Evolutionary conservation across 30 jellyfish, hydroid and myxozoan species (phyloP).

Genomic region (Sanderia malayensis): DNA sequence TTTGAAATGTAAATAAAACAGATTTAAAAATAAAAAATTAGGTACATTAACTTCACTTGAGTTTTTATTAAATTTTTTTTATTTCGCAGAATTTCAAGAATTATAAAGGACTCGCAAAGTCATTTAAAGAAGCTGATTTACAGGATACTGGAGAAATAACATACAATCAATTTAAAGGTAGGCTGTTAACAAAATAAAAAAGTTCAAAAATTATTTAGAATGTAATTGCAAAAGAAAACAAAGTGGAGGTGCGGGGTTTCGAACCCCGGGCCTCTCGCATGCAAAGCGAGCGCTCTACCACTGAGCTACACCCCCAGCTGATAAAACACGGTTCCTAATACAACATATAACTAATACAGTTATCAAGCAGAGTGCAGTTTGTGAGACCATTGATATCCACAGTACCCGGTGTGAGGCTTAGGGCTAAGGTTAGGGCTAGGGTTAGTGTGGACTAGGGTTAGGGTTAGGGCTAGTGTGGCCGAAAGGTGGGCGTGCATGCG

Average conservation of each 20-base stretch:
- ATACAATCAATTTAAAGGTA: neutral
- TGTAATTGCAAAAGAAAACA: neutral
- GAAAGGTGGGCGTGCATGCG: too few species aligned
- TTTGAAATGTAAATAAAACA: too few species aligned
- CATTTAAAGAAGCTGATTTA: neutral
- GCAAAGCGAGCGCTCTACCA: slow-evolving; percentile 83
- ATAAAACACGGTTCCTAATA: neutral
- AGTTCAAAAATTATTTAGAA: neutral
- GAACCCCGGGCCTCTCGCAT: slow-evolving; percentile 85
- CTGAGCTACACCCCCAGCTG: slow-evolving; percentile 68
- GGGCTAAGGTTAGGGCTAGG: too few species aligned
- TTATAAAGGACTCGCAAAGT: neutral
- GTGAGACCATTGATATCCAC: too few species aligned
- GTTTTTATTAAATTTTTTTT: too few species aligned
- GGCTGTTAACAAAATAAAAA: neutral
- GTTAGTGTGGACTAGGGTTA: too few species aligned
- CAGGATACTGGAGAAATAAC: neutral
- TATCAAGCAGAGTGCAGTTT: too few species aligned
- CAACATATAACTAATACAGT: neutral
- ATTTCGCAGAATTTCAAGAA: neutral
- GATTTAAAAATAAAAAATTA: too few species aligned
- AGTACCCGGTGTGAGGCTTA: too few species aligned
- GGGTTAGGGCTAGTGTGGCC: too few species aligned
- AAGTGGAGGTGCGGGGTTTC: slow-evolving; percentile 83
- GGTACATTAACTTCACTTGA: too few species aligned